phyloP scores from a whole-genome alignment of 2,113 vertebrate species.

The Girardinichthys multiradiatus region DNA sequence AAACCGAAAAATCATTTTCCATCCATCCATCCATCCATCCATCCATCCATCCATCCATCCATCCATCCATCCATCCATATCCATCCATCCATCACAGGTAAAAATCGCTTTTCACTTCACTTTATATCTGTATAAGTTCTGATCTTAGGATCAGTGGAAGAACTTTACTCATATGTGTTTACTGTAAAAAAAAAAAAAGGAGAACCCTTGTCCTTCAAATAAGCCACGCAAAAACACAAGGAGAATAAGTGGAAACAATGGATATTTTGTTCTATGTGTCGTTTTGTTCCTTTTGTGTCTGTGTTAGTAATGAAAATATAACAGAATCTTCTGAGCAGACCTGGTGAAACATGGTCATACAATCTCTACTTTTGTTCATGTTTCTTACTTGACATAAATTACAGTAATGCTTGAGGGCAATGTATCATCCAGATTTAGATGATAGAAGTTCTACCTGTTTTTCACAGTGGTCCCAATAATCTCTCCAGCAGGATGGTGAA shows the following conservation, averaged over 20 bases:
- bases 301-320: not conserved
- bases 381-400: not conserved
- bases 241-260: conserved; percentile 21
- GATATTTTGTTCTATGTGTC: not conserved
- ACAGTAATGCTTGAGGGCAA: not conserved
- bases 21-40: no score
- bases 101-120: not conserved
- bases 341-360: not conserved
- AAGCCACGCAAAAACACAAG: conserved; percentile 25
- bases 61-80: no score
- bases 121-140: not conserved
- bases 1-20: no score
- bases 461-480: no score
- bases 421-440: not conserved
- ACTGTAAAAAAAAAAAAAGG: conserved; percentile 2
- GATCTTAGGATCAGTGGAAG: not conserved
- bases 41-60: no score
- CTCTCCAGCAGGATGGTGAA: not conserved
- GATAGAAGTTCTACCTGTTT: not conserved
- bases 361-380: not conserved
- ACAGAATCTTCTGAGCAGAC: not conserved
- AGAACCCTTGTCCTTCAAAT: conserved; percentile 34
- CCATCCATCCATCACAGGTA: no score
- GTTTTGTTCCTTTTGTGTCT: not conserved
- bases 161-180: not conserved